Evolutionary conservation across 2,113 vertebrate genomes (phyloP), one percentile per base, ranked within the genome.

Genomic region (Dasyprocta punctata): DNA sequence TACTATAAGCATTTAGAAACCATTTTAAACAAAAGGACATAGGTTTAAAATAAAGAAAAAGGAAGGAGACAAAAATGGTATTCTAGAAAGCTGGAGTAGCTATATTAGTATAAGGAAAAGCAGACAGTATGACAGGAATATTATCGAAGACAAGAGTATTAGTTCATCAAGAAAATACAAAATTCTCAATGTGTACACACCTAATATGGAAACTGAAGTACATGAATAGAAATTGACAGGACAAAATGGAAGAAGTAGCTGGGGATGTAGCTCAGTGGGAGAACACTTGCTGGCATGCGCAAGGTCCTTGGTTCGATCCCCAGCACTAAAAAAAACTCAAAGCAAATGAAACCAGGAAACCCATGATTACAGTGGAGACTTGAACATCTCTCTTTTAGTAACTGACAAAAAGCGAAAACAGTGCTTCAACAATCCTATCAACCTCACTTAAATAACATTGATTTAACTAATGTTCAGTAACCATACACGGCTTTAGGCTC

Each of bases 1-100:
- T 75, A 75, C 36, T 82, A 36, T 77, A 69, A 73, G 54, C 44
- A 90, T 78, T 54, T 93, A 95, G 69, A 97, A 96, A 96, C 17
- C 7, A 69, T 22, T 92, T 86, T 81, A 92, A 97, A 88, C 69
- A 80, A 83, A 96, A 86, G 41, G 41, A 52, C 33, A 81, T 13
- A 75, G 7, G 41, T 92, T 91, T 63, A 71, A 73, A 92, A 87
- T 38, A 92, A 86, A 69, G 24, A 26, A 28, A 78, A 77, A 69
- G 17, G n/a, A 24, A 73, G 41, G 19, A 11, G 1, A 9, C 77
- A 58, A 7, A 54, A 24, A 85, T 65, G 49, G 12, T 95, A 91
- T 77, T 6, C 49, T 24, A 78, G 71, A 95, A 93, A 94, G 69
- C 41, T 81, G 30, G 20, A 75, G 28, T 60, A 16, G 69, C 36